Evolutionary conservation across 2,888 invertebrate genomes (phyloP).

Genomic region (Epinotia brunnichana): DNA sequence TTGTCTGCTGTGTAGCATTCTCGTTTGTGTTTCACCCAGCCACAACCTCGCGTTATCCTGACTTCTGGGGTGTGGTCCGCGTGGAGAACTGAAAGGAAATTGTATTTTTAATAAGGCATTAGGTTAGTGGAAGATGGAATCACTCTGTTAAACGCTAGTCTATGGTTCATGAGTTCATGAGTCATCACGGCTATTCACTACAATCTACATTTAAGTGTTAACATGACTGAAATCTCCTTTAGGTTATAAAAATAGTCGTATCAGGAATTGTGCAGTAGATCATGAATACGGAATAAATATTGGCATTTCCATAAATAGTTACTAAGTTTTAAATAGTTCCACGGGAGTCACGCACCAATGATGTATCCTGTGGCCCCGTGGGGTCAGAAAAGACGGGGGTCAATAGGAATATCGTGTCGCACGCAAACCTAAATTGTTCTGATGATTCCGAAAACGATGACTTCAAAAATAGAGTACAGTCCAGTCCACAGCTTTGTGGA

Average conservation of each 20-base stretch:
- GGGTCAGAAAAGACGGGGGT: slow-evolving; percentile 14
- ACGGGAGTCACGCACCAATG: slow-evolving; percentile 13
- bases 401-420: slow-evolving; percentile 23
- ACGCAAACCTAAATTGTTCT: slow-evolving; percentile 28
- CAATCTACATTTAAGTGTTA: too few relatives aligned
- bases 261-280: neutral
- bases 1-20: slow-evolving; percentile 84
- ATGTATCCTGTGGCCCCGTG: neutral
- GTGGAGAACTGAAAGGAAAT: slow-evolving; percentile 65
- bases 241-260: neutral
- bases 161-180: too few relatives aligned
- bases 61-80: slow-evolving; percentile 63
- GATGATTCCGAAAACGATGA: slow-evolving; percentile 17
- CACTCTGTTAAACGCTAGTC: neutral
- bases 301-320: too few relatives aligned
- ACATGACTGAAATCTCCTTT: too few relatives aligned
- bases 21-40: slow-evolving; percentile 77
- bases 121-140: too few relatives aligned
- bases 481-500: too few relatives aligned
- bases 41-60: slow-evolving; percentile 84
- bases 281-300: too few relatives aligned
- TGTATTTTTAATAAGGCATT: neutral
- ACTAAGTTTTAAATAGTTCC: slow-evolving; percentile 18
- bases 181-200: neutral
- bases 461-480: neutral